Percentiles rank a stretch among this genome's conserved stretches.
Evolutionary conservation across 2,888 invertebrate genomes (phyloP).

Genomic region (Orthosia incerta): DNA sequence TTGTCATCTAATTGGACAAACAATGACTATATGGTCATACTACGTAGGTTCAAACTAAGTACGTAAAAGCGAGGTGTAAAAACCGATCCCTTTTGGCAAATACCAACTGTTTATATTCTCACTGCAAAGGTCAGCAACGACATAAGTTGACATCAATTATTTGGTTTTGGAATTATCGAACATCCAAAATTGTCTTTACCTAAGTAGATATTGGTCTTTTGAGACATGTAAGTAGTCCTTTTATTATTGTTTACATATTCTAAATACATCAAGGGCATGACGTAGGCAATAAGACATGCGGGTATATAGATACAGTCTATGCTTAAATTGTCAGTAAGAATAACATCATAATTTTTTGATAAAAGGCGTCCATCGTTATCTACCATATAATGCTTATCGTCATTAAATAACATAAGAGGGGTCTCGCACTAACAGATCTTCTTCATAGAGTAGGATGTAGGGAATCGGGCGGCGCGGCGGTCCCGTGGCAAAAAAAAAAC

Average conservation of each 20-base stretch:
- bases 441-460: too few relatives aligned
- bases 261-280: background rate
- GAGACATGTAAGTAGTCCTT: background rate
- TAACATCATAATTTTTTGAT: too few relatives aligned
- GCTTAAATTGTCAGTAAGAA: background rate
- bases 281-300: background rate
- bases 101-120: constrained; percentile 5
- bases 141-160: constrained; percentile 3
- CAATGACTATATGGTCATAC: constrained; percentile 20
- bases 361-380: too few relatives aligned
- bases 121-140: constrained; percentile 10
- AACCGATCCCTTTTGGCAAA: constrained; percentile 28
- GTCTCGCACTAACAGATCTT: too few relatives aligned
- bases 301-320: background rate
- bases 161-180: constrained; percentile 32
- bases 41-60: constrained; percentile 12
- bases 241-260: background rate
- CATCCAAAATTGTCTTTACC: background rate
- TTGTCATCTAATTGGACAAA: constrained; percentile 50
- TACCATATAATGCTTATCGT: too few relatives aligned
- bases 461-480: too few relatives aligned
- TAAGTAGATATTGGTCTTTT: background rate
- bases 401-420: too few relatives aligned
- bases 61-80: constrained; percentile 36
- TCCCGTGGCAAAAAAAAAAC: too few relatives aligned